Evolutionary conservation across 2,888 invertebrate genomes (phyloP).

Genomic region (Ypsolopha sequella): DNA sequence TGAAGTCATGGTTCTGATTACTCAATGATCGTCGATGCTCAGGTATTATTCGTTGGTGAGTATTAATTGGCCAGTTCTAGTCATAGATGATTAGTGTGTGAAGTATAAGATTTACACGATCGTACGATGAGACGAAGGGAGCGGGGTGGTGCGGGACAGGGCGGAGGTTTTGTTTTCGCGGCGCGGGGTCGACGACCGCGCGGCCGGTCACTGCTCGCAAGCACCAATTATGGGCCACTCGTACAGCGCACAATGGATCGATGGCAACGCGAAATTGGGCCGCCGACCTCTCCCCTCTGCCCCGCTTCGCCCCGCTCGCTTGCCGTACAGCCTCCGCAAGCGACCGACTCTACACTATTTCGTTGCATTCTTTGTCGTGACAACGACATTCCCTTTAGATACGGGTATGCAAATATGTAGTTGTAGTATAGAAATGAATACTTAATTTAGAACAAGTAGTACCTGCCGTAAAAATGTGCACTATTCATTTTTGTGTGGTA

Average conservation of each 20-base stretch:
- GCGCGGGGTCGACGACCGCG: conserved; percentile 52
- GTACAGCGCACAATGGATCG: conserved; percentile 70
- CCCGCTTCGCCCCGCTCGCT: conserved; percentile 16
- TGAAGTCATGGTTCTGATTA: conserved; percentile 57
- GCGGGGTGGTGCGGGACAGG: conserved; percentile 14
- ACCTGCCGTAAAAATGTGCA: too few species aligned
- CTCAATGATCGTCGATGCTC: conserved; percentile 40
- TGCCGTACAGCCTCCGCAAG: conserved; percentile 1
- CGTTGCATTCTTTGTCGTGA: conserved; percentile 2
- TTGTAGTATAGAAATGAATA: too few species aligned
- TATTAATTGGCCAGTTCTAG: conserved; percentile 7
- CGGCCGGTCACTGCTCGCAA: conserved; percentile 66
- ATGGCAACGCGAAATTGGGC: conserved; percentile 66
- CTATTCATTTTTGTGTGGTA: too few species aligned
- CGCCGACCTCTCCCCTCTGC: conserved; percentile 35
- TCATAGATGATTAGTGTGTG: conserved; percentile 10
- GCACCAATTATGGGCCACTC: conserved; percentile 71
- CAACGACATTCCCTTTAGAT: too few species aligned
- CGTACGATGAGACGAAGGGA: conserved; percentile 9
- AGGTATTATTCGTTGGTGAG: conserved; percentile 28
- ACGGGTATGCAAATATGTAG: too few species aligned
- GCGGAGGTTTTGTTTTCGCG: conserved; percentile 64
- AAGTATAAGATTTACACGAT: conserved; percentile 2
- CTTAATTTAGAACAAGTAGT: too few species aligned
- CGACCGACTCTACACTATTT: conserved; percentile 2